phyloP scores from a whole-genome alignment of 64 coral and sea anemone species.

The Anthopleura sola region DNA sequence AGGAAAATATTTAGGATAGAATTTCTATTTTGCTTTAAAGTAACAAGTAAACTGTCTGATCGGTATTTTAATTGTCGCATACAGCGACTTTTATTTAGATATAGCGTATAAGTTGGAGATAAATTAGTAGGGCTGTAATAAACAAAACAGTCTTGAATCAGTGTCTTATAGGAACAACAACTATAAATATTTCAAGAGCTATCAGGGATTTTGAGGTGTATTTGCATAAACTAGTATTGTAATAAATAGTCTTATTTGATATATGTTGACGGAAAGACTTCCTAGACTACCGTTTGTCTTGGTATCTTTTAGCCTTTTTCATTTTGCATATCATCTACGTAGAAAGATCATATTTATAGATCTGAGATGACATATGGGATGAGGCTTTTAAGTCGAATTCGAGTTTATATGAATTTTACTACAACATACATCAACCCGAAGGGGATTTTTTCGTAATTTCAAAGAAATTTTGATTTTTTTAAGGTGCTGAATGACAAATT shows the following conservation, averaged over 20 bases:
- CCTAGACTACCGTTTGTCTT: neutral
- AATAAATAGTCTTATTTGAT: neutral
- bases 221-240: constrained; percentile 2
- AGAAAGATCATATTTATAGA: neutral
- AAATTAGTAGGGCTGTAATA: neutral
- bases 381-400: neutral
- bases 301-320: too few relatives aligned
- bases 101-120: neutral
- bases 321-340: neutral
- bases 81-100: too few relatives aligned
- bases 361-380: neutral
- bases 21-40: too few relatives aligned
- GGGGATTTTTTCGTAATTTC: neutral
- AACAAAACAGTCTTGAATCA: neutral
- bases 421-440: neutral
- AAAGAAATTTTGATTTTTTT: neutral
- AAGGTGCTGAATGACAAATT: neutral
- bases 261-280: neutral
- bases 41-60: too few relatives aligned
- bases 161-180: neutral
- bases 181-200: neutral
- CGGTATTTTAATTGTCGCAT: too few relatives aligned
- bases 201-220: neutral
- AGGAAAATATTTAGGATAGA: too few relatives aligned
- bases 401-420: neutral